These are phyloP conservation scores for Philopotamus ludificatus DNA, from an alignment of 1,140 invertebrate species.

Conservation along the genomic window DNA sequence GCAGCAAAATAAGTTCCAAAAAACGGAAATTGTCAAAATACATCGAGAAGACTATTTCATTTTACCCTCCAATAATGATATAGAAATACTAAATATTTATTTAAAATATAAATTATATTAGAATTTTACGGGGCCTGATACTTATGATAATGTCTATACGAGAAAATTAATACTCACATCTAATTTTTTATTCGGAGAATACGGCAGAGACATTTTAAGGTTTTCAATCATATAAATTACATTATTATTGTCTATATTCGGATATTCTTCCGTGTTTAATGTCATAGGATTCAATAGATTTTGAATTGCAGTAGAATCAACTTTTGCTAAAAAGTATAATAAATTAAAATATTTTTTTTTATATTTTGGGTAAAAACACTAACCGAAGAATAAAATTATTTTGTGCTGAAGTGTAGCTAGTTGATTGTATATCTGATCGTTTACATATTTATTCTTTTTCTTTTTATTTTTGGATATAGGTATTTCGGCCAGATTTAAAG, in stretches of 20 bases:
- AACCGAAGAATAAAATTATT: conserved; percentile 38
- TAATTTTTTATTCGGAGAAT: conserved; percentile 28
- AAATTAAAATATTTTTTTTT: too few relatives aligned
- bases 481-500: too few relatives aligned
- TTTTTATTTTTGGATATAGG: too few relatives aligned
- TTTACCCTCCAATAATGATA: too few relatives aligned
- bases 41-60: too few relatives aligned
- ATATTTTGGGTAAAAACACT: neutral
- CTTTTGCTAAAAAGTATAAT: conserved; percentile 26
- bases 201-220: conserved; percentile 34
- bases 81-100: neutral
- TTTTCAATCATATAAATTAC: conserved; percentile 22
- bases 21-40: too few relatives aligned
- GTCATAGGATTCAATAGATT: conserved; percentile 8
- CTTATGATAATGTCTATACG: too few relatives aligned
- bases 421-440: conserved; percentile 15
- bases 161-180: conserved; percentile 21
- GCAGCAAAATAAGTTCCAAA: too few relatives aligned
- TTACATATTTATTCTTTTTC: conserved; percentile 6
- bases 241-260: conserved; percentile 18
- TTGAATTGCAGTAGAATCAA: conserved; percentile 31
- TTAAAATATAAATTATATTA: neutral
- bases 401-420: conserved; percentile 27
- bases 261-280: neutral
- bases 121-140: too few relatives aligned